Conservation (phyloP, 2,113 vertebrate genomes). For the Lota lota region DNA sequence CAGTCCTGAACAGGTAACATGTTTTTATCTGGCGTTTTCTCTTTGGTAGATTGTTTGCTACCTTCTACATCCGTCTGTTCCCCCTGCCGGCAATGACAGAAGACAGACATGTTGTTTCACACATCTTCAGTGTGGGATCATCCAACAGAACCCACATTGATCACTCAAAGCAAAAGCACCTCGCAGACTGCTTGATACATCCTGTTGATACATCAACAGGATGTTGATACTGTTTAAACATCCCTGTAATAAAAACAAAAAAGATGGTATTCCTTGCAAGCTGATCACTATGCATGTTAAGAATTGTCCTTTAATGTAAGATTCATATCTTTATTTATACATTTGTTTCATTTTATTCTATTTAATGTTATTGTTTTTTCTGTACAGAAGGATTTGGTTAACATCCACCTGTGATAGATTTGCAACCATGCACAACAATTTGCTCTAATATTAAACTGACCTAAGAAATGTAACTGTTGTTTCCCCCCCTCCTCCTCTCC, state of each 20-base stretch:
- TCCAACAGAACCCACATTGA: too few relatives aligned
- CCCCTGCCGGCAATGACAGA: too few relatives aligned
- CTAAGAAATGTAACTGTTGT: constrained; percentile 40
- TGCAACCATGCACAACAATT: constrained; percentile 84
- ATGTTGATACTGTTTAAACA: constrained; percentile 17
- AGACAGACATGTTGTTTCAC: too few relatives aligned
- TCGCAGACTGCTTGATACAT: constrained; percentile 34
- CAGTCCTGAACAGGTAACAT: too few relatives aligned
- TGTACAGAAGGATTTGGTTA: constrained; percentile 90
- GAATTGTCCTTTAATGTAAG: constrained; percentile 76
- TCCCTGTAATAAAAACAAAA: constrained; percentile 8
- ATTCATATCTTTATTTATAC: constrained; percentile 94
- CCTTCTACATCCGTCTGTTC: too few relatives aligned
- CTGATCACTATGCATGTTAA: constrained; percentile 82
- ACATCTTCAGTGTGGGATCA: background rate
- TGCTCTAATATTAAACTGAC: constrained; percentile 87
- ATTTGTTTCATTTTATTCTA: constrained; percentile 78
- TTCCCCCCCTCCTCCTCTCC: too few relatives aligned
- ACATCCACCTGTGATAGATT: constrained; percentile 92
- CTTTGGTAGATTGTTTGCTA: too few relatives aligned
- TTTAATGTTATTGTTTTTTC: constrained; percentile 50
- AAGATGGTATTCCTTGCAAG: constrained; percentile 69
- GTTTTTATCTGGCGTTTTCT: too few relatives aligned
- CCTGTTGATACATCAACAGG: constrained; percentile 20
- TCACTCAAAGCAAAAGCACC: constrained; percentile 41